Percentiles rank a stretch among this genome's conserved stretches.
phyloP scores from a whole-genome alignment of 2,888 invertebrate species.

The Lepidochrysops patricia region DNA sequence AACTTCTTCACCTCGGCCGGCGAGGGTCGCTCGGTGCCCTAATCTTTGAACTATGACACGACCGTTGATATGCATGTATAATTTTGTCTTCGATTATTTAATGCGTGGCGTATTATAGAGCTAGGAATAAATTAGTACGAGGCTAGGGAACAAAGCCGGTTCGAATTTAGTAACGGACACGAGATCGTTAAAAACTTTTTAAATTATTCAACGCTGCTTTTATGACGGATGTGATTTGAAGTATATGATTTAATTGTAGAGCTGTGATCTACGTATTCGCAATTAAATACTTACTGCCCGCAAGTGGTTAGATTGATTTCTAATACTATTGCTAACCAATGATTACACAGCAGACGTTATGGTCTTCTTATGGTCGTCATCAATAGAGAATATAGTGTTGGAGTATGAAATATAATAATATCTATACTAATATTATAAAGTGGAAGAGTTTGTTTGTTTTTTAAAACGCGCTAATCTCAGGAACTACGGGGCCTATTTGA shows the following conservation, averaged over 20 bases:
- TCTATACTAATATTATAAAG: too few species aligned
- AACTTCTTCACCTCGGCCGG: conserved; percentile 59
- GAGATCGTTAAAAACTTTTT: conserved; percentile 55
- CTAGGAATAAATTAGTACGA: conserved; percentile 73
- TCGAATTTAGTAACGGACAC: conserved; percentile 69
- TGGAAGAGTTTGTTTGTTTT: too few species aligned
- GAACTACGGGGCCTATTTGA: too few species aligned
- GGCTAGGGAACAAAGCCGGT: conserved; percentile 69
- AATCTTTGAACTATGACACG: conserved; percentile 75
- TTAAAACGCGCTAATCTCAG: too few species aligned
- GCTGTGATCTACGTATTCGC: background rate
- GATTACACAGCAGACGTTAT: too few species aligned
- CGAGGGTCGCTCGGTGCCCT: conserved; percentile 69
- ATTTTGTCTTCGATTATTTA: conserved; percentile 72
- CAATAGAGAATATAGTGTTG: too few species aligned
- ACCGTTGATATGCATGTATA: conserved; percentile 75
- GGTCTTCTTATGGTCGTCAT: too few species aligned
- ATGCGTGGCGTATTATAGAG: conserved; percentile 54
- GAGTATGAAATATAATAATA: too few species aligned
- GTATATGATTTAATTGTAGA: background rate
- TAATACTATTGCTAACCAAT: too few species aligned
- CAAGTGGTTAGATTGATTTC: background rate
- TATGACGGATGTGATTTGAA: conserved; percentile 1
- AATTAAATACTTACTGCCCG: background rate
- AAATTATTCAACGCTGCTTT: conserved; percentile 34